Percentiles rank a stretch among this genome's conserved stretches.
Evolutionary conservation across 2,113 vertebrate species (phyloP).

Genomic region (Trichomycterus rosablanca): DNA sequence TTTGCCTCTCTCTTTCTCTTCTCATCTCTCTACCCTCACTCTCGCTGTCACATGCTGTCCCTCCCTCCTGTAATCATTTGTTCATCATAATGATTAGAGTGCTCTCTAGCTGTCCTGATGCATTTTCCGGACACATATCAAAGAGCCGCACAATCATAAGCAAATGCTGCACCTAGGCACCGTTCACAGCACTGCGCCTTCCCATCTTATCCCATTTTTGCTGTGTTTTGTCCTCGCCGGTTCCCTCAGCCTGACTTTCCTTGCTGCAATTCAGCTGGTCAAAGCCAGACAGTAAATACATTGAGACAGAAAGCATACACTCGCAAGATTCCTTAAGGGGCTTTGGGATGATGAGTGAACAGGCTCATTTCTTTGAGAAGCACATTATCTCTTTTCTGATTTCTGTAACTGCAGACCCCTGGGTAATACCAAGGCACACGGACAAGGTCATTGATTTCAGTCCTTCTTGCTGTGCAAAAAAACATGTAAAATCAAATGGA

Average conservation of each 20-base stretch:
- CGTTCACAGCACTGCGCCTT: conserved; percentile 16
- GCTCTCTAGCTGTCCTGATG: conserved; percentile 44
- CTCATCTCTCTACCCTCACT: not conserved
- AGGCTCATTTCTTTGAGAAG: conserved; percentile 2
- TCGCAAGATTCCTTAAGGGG: conserved; percentile 22
- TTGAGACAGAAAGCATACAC: conserved; percentile 9
- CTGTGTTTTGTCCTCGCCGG: not conserved
- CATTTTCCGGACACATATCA: conserved; percentile 34
- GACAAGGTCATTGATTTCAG: conserved; percentile 8
- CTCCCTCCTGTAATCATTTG: conserved; percentile 48
- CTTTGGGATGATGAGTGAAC: conserved; percentile 17
- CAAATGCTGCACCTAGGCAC: not conserved
- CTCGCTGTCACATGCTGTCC: conserved; percentile 18
- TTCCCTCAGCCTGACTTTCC: not conserved
- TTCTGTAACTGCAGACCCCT: conserved; percentile 1
- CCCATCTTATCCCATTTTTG: not conserved
- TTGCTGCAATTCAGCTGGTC: not conserved
- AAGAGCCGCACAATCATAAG: conserved; percentile 28
- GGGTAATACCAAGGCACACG: not conserved
- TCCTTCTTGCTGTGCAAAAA: not conserved
- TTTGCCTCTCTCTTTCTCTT: conserved; percentile 2
- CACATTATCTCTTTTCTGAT: conserved; percentile 27
- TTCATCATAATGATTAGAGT: conserved; percentile 50
- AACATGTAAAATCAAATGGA: conserved; percentile 1
- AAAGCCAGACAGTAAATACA: conserved; percentile 25